A percentile compares a stretch with the other conserved stretches of the same genome.
Evolutionary conservation across 2,113 vertebrate genomes (phyloP).

Genomic region (Prionailurus bengalensis): DNA sequence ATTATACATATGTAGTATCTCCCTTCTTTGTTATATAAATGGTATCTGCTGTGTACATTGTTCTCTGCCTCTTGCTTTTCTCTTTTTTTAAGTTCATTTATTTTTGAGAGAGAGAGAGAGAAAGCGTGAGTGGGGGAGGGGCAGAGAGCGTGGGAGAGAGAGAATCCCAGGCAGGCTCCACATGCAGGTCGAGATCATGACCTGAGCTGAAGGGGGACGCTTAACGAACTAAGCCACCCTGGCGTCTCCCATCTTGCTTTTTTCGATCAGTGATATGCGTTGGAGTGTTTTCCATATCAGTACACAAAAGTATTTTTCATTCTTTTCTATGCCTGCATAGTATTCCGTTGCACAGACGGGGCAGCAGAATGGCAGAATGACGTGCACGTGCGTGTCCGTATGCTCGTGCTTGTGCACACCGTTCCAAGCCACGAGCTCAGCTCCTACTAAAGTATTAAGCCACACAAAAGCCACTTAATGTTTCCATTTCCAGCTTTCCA

Average conservation of each 20-base stretch:
- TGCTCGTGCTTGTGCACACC: too few species aligned
- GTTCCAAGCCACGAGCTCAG: neutral
- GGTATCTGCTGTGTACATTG: neutral
- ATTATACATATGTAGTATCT: neutral
- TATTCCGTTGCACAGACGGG: neutral
- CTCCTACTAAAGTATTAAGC: neutral
- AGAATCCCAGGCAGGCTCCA: neutral
- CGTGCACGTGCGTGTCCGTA: neutral
- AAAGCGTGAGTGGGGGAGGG: neutral
- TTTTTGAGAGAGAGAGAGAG: neutral
- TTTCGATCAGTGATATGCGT: neutral
- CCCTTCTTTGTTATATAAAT: conserved; percentile 15
- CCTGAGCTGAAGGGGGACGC: neutral
- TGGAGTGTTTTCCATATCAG: neutral
- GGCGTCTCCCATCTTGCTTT: neutral
- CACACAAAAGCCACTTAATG: neutral
- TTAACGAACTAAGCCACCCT: neutral
- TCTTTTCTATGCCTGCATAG: neutral
- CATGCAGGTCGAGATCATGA: neutral
- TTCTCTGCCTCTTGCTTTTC: neutral
- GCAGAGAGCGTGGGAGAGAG: neutral
- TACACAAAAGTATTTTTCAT: neutral
- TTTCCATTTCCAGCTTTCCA: neutral
- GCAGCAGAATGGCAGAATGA: neutral
- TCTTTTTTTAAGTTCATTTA: neutral